These are phyloP conservation scores for Desmophyllum pertusum DNA, from an alignment of 92 coral and sea anemone species.

Conservation along the genomic window DNA sequence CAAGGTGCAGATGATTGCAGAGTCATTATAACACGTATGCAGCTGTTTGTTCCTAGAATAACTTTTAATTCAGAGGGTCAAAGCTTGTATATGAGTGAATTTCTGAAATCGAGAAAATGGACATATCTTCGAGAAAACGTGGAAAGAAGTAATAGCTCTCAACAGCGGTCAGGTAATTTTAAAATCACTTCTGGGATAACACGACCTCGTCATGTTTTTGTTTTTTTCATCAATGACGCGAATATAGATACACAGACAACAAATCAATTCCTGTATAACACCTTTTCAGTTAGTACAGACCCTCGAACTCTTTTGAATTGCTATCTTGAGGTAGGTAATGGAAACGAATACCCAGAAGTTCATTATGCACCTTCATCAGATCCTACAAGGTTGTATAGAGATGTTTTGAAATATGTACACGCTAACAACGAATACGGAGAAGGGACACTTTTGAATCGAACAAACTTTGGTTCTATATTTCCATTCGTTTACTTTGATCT, in stretches of 20 bases:
- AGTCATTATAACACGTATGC: neutral
- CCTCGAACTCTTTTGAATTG: neutral
- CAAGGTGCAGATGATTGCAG: slow-evolving; percentile 35
- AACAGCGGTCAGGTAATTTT: neutral
- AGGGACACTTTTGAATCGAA: slow-evolving; percentile 1
- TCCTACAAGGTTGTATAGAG: slow-evolving; percentile 17
- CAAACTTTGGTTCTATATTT: neutral
- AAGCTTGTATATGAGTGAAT: neutral
- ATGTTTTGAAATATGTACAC: slow-evolving; percentile 20
- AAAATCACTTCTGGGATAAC: neutral
- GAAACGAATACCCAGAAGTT: slow-evolving; percentile 28
- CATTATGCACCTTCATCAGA: slow-evolving; percentile 22
- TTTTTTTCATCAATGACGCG: slow-evolving; percentile 32
- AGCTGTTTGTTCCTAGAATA: slow-evolving; percentile 17
- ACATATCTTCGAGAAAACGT: slow-evolving; percentile 16
- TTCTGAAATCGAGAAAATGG: slow-evolving; percentile 7
- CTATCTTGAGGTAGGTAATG: slow-evolving; percentile 37
- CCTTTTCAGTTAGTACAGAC: neutral
- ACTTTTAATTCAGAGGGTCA: slow-evolving; percentile 27
- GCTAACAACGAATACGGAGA: slow-evolving; percentile 17
- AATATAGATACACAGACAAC: slow-evolving; percentile 8
- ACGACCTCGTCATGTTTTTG: slow-evolving; percentile 19
- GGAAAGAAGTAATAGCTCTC: neutral
- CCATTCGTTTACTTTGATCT: neutral
- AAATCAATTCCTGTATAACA: slow-evolving; percentile 22